These are phyloP conservation scores for Acropora tenuis DNA, from an alignment of 64 coral and sea anemone species.

Conservation along the genomic window DNA sequence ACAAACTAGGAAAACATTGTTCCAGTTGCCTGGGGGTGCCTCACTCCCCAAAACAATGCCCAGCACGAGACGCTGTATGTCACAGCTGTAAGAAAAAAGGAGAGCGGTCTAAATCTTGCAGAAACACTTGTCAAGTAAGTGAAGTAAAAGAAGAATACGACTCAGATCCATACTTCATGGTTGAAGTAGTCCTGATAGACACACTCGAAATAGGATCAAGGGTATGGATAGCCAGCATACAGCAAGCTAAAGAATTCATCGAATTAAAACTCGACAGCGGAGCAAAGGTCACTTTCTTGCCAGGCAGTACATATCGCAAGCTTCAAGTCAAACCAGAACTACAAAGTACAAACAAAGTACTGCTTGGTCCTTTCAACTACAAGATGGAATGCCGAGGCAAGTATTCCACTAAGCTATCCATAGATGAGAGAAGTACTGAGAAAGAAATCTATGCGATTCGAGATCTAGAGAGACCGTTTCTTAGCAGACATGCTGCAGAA, in stretches of 20 bases:
- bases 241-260: no score
- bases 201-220: neutral
- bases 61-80: no score
- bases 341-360: neutral
- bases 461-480: neutral
- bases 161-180: neutral
- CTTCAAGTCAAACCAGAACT: neutral
- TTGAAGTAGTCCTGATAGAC: neutral
- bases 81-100: neutral
- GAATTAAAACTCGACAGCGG: neutral
- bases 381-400: neutral
- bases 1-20: neutral
- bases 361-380: neutral
- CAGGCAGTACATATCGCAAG: no score
- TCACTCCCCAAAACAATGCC: constrained; percentile 3
- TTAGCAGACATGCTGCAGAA: neutral
- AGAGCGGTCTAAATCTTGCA: no score
- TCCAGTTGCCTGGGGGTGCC: neutral
- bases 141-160: neutral
- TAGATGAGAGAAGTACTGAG: neutral
- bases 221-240: neutral
- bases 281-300: no score
- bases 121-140: neutral
- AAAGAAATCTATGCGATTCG: neutral
- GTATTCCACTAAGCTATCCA: neutral